A percentile compares a stretch with the other conserved stretches of the same genome.
Conservation (phyloP, 1,140 invertebrate genomes). For the Helicoverpa armigera region DNA sequence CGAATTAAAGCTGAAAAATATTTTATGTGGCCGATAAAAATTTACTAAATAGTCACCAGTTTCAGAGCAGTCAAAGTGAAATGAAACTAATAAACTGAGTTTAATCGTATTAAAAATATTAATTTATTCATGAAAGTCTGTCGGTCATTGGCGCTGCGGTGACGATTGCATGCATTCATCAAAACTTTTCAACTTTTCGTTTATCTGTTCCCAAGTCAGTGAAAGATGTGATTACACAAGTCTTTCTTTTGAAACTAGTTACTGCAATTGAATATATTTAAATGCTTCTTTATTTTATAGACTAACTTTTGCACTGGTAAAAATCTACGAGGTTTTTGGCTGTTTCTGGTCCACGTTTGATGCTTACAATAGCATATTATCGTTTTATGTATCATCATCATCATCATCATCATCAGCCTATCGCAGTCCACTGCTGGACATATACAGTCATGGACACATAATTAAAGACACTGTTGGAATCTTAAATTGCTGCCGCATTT, state of each 20-base stretch:
- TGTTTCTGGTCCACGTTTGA: too few species aligned
- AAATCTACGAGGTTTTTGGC: too few species aligned
- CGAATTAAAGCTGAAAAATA: constrained; percentile 23
- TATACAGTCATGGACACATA: too few species aligned
- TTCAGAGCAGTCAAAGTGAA: constrained; percentile 25
- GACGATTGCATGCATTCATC: constrained; percentile 5
- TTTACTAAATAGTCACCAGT: constrained; percentile 8
- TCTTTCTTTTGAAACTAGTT: neutral
- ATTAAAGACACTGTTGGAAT: too few species aligned
- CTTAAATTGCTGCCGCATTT: too few species aligned
- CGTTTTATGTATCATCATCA: too few species aligned
- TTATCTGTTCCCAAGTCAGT: neutral
- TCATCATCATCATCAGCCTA: too few species aligned
- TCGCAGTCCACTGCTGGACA: too few species aligned
- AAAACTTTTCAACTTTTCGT: neutral
- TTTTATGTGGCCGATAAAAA: constrained; percentile 24
- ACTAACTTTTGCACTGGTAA: too few species aligned
- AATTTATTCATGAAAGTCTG: constrained; percentile 33
- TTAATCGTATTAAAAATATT: constrained; percentile 28
- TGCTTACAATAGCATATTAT: too few species aligned
- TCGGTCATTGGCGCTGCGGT: constrained; percentile 11
- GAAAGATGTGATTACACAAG: neutral
- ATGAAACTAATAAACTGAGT: constrained; percentile 25
- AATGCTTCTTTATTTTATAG: too few species aligned
- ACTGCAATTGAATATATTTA: too few species aligned